phyloP scores from a whole-genome alignment of 2,113 vertebrate species.

The Origma solitaria region DNA sequence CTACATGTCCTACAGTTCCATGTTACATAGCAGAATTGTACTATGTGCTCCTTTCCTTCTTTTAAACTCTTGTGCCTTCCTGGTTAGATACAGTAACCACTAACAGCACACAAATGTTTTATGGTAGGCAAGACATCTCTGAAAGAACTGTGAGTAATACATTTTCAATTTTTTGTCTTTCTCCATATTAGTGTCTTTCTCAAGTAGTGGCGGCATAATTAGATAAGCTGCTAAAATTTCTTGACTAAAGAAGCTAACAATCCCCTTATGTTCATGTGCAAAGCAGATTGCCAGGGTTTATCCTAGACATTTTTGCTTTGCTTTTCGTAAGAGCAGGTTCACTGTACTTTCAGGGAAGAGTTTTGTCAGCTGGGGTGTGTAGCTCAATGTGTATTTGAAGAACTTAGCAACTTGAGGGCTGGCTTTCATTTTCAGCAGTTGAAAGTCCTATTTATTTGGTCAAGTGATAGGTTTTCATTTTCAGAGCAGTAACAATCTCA shows the following conservation, averaged over 20 bases:
- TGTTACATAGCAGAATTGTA: background rate
- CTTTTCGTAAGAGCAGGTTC: background rate
- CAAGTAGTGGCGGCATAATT: background rate
- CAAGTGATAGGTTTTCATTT: background rate
- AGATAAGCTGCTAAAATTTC: background rate
- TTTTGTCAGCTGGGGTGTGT: background rate
- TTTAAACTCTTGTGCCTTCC: background rate
- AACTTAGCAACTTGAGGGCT: background rate
- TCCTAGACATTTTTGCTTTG: background rate
- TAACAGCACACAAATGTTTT: background rate
- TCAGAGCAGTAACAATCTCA: background rate
- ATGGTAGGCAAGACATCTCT: background rate
- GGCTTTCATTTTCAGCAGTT: background rate
- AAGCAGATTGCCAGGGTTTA: background rate
- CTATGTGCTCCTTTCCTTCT: fast-evolving
- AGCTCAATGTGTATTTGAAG: background rate
- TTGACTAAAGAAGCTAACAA: background rate
- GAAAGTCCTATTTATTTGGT: background rate
- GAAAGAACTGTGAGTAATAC: background rate
- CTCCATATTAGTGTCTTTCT: background rate
- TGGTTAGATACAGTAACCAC: background rate
- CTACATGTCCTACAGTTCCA: background rate
- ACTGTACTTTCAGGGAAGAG: background rate
- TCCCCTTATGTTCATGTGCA: background rate
- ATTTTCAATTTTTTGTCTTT: background rate